A percentile compares a stretch with the other conserved stretches of the same genome.
Conservation (phyloP, 2,888 invertebrate genomes). For the Coremacera marginata region DNA sequence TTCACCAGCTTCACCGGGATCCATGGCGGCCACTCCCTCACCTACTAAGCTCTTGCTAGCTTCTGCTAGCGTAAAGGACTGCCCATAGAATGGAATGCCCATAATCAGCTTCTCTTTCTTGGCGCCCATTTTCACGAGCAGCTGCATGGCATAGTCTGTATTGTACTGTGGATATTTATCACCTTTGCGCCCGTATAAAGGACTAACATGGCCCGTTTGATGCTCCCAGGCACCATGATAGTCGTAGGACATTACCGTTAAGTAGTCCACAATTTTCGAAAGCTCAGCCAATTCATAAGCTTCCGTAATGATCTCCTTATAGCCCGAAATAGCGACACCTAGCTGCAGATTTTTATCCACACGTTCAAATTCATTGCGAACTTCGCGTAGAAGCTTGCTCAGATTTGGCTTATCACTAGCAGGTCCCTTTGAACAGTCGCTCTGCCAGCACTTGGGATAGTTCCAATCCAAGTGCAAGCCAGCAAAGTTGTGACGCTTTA, state of each 20-base stretch:
- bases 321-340: slow-evolving; percentile 88
- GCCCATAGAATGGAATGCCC: slow-evolving; percentile 90
- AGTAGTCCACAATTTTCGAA: slow-evolving; percentile 80
- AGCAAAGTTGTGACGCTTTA: slow-evolving; percentile 82
- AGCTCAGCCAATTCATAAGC: slow-evolving; percentile 84
- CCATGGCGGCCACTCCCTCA: slow-evolving; percentile 77
- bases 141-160: slow-evolving; percentile 84
- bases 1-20: slow-evolving; percentile 84
- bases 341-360: slow-evolving; percentile 74
- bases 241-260: slow-evolving; percentile 90
- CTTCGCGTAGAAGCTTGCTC: slow-evolving; percentile 79
- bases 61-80: slow-evolving; percentile 78
- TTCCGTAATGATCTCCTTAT: slow-evolving; percentile 88
- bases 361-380: slow-evolving; percentile 61
- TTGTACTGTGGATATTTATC: slow-evolving; percentile 83
- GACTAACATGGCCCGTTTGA: slow-evolving; percentile 84
- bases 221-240: slow-evolving; percentile 92
- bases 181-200: slow-evolving; percentile 76
- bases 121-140: slow-evolving; percentile 80
- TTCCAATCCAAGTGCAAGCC: slow-evolving; percentile 96
- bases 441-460: slow-evolving; percentile 94
- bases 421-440: slow-evolving; percentile 86
- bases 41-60: slow-evolving; percentile 64
- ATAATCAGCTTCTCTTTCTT: slow-evolving; percentile 82
- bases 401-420: slow-evolving; percentile 83